phyloP scores from a whole-genome alignment of 1,140 invertebrate genomes.

The Yoshiicerus persimilis region DNA sequence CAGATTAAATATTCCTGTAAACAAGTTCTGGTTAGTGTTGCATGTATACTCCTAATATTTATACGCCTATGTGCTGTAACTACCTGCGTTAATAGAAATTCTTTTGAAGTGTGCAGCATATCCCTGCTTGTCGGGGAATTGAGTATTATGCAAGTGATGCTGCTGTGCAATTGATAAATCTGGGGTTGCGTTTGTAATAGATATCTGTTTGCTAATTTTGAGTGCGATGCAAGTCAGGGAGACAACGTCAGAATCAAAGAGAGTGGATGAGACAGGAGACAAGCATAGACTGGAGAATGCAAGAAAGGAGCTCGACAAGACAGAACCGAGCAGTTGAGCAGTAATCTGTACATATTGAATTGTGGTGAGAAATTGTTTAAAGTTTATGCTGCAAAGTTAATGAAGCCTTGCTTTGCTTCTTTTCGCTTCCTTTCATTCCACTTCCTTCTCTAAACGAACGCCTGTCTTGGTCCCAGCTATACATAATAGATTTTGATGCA shows the following conservation, averaged over 20 bases:
- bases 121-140: too few species aligned
- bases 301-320: background rate
- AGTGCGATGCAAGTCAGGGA: background rate
- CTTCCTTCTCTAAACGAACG: background rate
- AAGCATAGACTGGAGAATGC: background rate
- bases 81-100: too few species aligned
- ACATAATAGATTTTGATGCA: too few species aligned
- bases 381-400: background rate
- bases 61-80: too few species aligned
- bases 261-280: background rate
- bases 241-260: background rate
- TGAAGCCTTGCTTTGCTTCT: background rate
- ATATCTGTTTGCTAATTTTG: background rate
- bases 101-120: too few species aligned
- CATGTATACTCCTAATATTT: too few species aligned
- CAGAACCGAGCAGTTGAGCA: background rate
- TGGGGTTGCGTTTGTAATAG: background rate
- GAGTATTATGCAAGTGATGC: too few species aligned
- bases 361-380: constrained; percentile 4
- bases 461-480: background rate
- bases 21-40: too few species aligned
- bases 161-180: too few species aligned
- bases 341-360: background rate
- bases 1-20: too few species aligned
- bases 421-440: background rate